Evolutionary conservation across 2,113 vertebrate species (phyloP).

Genomic region (Aspidoscelis tigris): DNA sequence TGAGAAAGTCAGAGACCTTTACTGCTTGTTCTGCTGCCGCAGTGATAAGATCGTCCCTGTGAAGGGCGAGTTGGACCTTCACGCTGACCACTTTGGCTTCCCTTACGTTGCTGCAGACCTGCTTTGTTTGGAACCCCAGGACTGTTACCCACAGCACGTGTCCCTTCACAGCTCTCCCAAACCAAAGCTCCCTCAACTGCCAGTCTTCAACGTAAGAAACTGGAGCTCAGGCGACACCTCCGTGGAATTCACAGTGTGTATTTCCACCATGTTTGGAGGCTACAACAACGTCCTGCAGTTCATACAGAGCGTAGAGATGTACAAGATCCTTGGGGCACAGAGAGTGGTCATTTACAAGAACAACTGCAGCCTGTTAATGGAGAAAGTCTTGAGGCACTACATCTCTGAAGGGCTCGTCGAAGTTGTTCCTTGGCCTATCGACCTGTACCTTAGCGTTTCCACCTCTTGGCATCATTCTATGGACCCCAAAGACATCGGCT

Average conservation of each 20-base stretch:
- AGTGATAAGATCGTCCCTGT: not conserved
- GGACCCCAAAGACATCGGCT: constrained; percentile 43
- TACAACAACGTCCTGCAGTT: constrained; percentile 83
- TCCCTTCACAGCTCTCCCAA: constrained; percentile 40
- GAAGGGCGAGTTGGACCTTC: constrained; percentile 59
- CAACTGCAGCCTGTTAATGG: constrained; percentile 75
- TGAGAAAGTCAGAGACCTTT: constrained; percentile 56
- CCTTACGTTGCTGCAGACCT: constrained; percentile 69
- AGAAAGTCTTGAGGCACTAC: constrained; percentile 75
- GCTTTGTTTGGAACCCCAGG: constrained; percentile 50
- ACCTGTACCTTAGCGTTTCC: constrained; percentile 72
- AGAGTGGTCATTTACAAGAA: constrained; percentile 82
- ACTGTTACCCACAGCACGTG: constrained; percentile 53
- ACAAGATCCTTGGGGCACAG: constrained; percentile 79
- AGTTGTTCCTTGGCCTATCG: constrained; percentile 79
- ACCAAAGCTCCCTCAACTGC: constrained; percentile 36
- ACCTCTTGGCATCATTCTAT: constrained; percentile 61
- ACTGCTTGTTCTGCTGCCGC: constrained; percentile 68
- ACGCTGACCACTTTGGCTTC: constrained; percentile 77
- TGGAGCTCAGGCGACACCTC: constrained; percentile 30
- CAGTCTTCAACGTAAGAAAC: constrained; percentile 71
- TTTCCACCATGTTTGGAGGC: constrained; percentile 78
- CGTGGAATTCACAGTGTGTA: constrained; percentile 79
- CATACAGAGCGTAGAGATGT: constrained; percentile 81
- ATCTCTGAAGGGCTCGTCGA: constrained; percentile 74